phyloP scores from a whole-genome alignment of 2,797 vertebrate species.

The Neosilurus mollespiculum region DNA sequence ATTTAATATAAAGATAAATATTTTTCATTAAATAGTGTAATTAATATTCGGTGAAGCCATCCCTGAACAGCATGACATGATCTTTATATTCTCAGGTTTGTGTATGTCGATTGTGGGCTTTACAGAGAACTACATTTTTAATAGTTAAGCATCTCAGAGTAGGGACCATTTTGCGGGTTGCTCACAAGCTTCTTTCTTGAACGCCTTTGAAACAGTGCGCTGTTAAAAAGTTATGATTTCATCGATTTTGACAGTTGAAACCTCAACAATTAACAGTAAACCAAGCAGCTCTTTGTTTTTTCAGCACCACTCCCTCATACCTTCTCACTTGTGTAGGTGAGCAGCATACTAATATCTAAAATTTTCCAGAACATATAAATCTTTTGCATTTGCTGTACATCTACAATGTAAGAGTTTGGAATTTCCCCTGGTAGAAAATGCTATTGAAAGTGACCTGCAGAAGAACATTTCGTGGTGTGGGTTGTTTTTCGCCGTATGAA shows the following conservation, averaged over 20 bases:
- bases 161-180: neutral
- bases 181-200: neutral
- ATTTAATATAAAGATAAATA: too few relatives aligned
- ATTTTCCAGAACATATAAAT: neutral
- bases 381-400: constrained; percentile 5
- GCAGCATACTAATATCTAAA: neutral
- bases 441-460: neutral
- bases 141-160: neutral
- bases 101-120: neutral
- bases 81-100: neutral
- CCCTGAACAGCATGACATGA: neutral
- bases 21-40: neutral
- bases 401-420: constrained; percentile 3
- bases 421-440: neutral
- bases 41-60: neutral
- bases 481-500: neutral
- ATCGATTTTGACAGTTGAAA: constrained; percentile 1
- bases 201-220: neutral
- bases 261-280: neutral
- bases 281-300: neutral
- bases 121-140: neutral
- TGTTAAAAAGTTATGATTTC: neutral
- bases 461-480: neutral
- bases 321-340: neutral
- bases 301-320: neutral